Conservation (phyloP, 1,140 invertebrate species). For the Polypedilum pembai region DNA sequence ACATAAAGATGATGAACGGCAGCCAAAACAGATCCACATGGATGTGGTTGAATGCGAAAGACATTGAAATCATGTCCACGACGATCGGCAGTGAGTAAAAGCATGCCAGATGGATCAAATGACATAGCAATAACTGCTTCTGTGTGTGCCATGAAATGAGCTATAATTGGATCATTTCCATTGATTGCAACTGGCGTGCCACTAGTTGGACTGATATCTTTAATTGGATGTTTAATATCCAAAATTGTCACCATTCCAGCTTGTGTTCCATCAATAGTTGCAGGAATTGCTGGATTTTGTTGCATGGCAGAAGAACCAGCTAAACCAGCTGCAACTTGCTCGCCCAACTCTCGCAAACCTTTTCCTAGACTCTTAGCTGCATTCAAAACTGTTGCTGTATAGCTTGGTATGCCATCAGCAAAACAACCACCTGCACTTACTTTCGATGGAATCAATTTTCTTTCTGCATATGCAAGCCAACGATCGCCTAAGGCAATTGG, state of each 20-base stretch:
- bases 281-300: conserved; percentile 40
- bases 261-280: conserved; percentile 50
- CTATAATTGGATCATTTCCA: conserved; percentile 64
- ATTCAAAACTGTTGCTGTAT: conserved; percentile 90
- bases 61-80: conserved; percentile 95
- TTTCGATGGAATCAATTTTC: conserved; percentile 69
- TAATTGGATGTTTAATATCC: conserved; percentile 58
- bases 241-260: conserved; percentile 84
- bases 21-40: conserved; percentile 73
- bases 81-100: conserved; percentile 87
- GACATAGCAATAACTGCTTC: conserved; percentile 83
- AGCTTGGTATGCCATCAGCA: conserved; percentile 71
- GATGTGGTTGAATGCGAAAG: conserved; percentile 90
- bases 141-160: conserved; percentile 90
- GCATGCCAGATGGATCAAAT: conserved; percentile 86
- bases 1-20: conserved; percentile 95
- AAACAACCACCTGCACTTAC: conserved; percentile 81
- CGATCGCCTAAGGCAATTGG: conserved; percentile 74
- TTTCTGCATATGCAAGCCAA: conserved; percentile 77
- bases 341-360: conserved; percentile 80
- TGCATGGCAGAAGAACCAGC: conserved; percentile 40
- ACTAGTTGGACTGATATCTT: conserved; percentile 41
- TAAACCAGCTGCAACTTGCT: conserved; percentile 80
- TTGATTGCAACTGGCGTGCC: conserved; percentile 37
- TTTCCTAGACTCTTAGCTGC: conserved; percentile 87